phyloP scores from a whole-genome alignment of 1,140 invertebrate genomes.

The Drosophila tristis region DNA sequence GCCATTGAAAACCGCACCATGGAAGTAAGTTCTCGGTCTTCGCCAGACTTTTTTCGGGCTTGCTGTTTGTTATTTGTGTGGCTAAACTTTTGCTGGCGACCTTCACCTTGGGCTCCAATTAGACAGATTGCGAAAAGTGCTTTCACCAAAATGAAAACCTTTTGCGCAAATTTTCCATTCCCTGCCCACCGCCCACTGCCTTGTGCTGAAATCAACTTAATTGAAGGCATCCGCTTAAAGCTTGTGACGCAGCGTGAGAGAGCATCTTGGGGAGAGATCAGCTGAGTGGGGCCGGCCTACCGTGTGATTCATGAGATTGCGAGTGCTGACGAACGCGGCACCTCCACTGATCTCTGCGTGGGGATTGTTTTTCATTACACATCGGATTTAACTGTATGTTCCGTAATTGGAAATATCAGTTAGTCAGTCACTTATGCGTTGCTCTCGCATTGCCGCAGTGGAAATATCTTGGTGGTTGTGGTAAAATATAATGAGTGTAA shows the following conservation, averaged over 20 bases:
- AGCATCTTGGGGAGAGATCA: constrained; percentile 24
- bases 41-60: constrained; percentile 3
- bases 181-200: neutral
- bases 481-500: neutral
- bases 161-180: neutral
- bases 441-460: neutral
- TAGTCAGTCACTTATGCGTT: constrained; percentile 20
- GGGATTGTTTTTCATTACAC: constrained; percentile 31
- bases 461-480: constrained; percentile 2
- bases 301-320: constrained; percentile 51
- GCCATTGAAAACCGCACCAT: constrained; percentile 51
- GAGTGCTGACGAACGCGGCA: neutral
- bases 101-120: constrained; percentile 79
- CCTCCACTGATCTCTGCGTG: constrained; percentile 6
- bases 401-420: constrained; percentile 35
- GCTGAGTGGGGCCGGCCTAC: constrained; percentile 18
- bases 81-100: constrained; percentile 50
- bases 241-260: constrained; percentile 3
- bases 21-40: constrained; percentile 63
- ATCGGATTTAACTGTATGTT: constrained; percentile 22
- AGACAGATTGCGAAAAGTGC: constrained; percentile 65
- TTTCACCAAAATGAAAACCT: constrained; percentile 70
- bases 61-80: constrained; percentile 42
- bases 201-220: constrained; percentile 31
- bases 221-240: constrained; percentile 38